Base-by-base conservation (phyloP, 2,888 invertebrate species). In the Biston betularia region DNA sequence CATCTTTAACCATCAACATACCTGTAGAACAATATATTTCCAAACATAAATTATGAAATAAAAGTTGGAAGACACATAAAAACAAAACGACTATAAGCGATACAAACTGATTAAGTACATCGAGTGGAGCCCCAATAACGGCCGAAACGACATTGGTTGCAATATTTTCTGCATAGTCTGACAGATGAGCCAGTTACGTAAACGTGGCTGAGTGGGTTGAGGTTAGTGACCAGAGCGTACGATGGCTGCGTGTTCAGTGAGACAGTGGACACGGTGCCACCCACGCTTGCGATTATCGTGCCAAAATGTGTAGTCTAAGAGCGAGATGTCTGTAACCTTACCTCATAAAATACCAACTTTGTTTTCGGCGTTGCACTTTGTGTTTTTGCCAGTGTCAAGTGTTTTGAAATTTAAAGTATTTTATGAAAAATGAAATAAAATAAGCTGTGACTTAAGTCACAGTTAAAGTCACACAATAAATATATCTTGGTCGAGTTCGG, bases 181-280 rank as follows among this genome's bases (percentile, higher is more conserved):
- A 76, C 73, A 83, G 83, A 84, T 84, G 84, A 76, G 71, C 72
- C 50, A 60, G 74, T 89, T 89, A 87, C 79, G 80, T 86, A 88
- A 90, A 50, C 15, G 44, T 38, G 44, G 54, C 15, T 54, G 49
- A 69, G 67, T 63, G 62, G 69, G 80, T 75, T 75, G 84, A 82
- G 88, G 86, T 88, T 81, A 86, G 76, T 83, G 84, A 86, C 80
- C 75, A 57, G 72, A 74, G 75, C 74, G 77, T 76, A 77, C 71
- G 78, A 70, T 68, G 68, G 46, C 67, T 69, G 69, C 72, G 76
- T 70, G 68, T 63, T 73, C 53, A 61, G 69, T 66, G 69, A 71
- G 70, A 68, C 65, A 2, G 24, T 24, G 24, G 24, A 24, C 24
- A 70, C 56, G 15, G 38, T 33, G 9, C 50, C 46, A 34, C 52